Base-by-base conservation (phyloP, 2,888 invertebrate genomes). In the Melanostoma mellinum region DNA sequence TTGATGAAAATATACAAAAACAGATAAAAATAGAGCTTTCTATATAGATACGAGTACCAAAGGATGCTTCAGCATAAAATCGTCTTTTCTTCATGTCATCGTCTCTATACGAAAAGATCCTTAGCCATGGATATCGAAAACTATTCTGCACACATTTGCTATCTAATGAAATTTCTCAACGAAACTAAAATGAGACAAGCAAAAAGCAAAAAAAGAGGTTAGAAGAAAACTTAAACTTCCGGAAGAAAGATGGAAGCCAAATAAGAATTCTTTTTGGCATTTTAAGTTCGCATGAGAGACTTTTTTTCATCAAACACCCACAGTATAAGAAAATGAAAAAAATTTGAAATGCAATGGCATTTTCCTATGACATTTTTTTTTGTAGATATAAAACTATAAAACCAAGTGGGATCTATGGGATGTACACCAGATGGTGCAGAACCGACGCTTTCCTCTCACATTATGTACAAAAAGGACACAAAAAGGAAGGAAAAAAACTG, bases 381-480 rank as follows among this genome's bases (percentile, higher is more conserved):
- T 40, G 9, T 42, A 38, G 42, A 63, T 50, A 55, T 6, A 35
- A 52, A 61, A 68, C n/a, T 63, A 55, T 69, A 36, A 38, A 71
- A 53, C 50, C 5, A 44, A 36, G n/a, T 33, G 30, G 53, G 35
- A 61, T 71, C 61, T 63, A 48, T 67, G 48, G 32, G 76, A 71
- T 36, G 61, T 33, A 65, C n/a, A 65, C 78, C 78, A 84, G 78
- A 84, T 74, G 82, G 82, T 84, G 44, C 35, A 65, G 44, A 46
- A 46, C 46, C 20, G 38, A 53, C 46, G 9, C 69, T 40, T n/a
- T 9, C 74, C 50, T 52, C 52, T 69, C 40, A 38, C 55, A 71
- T 44, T 32, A 42, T 40, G 20, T 52, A 36, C n/a, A 42, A 8
- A 61, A 30, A 53, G 9, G 35, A 32, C 32, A 10, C 10, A 42